A percentile compares a stretch with the other conserved stretches of the same genome.
phyloP scores from a whole-genome alignment of 2,888 invertebrate genomes.

The Cheilosia soror region DNA sequence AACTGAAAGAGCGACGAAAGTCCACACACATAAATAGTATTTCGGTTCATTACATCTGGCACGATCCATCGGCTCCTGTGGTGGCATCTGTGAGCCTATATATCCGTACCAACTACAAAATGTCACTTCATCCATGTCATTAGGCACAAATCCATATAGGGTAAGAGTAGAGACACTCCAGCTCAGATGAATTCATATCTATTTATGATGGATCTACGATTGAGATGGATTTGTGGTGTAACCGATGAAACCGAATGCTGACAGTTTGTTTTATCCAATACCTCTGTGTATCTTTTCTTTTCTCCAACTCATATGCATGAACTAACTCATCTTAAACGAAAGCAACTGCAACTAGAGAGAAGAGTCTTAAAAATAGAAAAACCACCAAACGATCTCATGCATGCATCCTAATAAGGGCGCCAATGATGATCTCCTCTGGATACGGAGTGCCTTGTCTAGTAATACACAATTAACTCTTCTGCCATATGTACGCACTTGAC shows the following conservation, averaged over 20 bases:
- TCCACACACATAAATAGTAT: slow-evolving; percentile 38
- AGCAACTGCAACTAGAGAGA: slow-evolving; percentile 10
- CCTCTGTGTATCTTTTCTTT: slow-evolving; percentile 19
- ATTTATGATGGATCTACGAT: slow-evolving; percentile 44
- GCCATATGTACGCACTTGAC: slow-evolving; percentile 45
- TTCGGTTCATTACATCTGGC: slow-evolving; percentile 72
- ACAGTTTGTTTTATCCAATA: slow-evolving; percentile 23
- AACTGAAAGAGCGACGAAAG: slow-evolving; percentile 10
- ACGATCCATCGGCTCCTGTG: slow-evolving; percentile 71
- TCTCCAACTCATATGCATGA: slow-evolving; percentile 52
- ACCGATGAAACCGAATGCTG: slow-evolving; percentile 59
- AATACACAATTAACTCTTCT: not conserved
- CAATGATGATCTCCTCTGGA: slow-evolving; percentile 6
- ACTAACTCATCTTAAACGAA: slow-evolving; percentile 56
- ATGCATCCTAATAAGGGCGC: slow-evolving; percentile 43
- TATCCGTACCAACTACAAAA: slow-evolving; percentile 39
- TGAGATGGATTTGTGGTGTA: slow-evolving; percentile 67
- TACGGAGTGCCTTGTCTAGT: not conserved
- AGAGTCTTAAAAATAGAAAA: slow-evolving; percentile 34
- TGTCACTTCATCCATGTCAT: slow-evolving; percentile 74
- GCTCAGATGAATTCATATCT: slow-evolving; percentile 28
- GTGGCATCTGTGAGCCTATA: slow-evolving; percentile 28
- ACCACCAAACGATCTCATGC: slow-evolving; percentile 46
- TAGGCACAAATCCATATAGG: slow-evolving; percentile 49
- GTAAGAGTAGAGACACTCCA: slow-evolving; percentile 25